These are phyloP conservation scores for Luffia ferchaultella DNA, from an alignment of 2,888 invertebrate species.

Conservation along the genomic window DNA sequence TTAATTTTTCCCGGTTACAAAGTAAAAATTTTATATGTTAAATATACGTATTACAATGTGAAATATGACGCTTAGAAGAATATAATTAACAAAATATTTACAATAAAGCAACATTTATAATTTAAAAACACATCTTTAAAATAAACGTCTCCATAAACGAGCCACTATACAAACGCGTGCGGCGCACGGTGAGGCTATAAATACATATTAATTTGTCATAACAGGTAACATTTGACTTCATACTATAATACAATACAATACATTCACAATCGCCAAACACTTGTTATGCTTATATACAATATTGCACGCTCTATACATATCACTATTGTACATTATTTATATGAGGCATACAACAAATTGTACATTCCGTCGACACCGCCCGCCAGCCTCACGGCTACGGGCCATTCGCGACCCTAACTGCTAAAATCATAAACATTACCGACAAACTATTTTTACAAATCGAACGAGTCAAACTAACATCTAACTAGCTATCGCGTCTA, in stretches of 20 bases:
- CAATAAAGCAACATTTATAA: slow-evolving; percentile 61
- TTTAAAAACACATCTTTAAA: slow-evolving; percentile 58
- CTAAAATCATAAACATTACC: neutral
- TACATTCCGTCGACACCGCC: neutral
- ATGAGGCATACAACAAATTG: slow-evolving; percentile 36
- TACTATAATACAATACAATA: slow-evolving; percentile 51
- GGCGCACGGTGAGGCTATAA: slow-evolving; percentile 10
- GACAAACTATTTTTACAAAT: slow-evolving; percentile 42
- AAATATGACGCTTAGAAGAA: slow-evolving; percentile 1
- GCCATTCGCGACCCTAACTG: neutral
- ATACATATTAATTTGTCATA: slow-evolving; percentile 63
- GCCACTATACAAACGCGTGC: slow-evolving; percentile 8
- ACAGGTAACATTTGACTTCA: slow-evolving; percentile 67
- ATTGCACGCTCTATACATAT: slow-evolving; percentile 53
- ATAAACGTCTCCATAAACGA: slow-evolving; percentile 27
- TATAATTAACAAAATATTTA: slow-evolving; percentile 48
- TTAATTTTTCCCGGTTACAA: neutral
- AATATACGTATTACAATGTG: neutral
- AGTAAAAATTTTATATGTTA: neutral
- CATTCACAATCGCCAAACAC: slow-evolving; percentile 63
- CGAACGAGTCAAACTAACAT: slow-evolving; percentile 17
- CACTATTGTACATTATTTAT: slow-evolving; percentile 46
- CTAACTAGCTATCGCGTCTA: neutral
- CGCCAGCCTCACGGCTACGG: neutral
- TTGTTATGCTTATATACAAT: slow-evolving; percentile 59